Conservation (phyloP, 2,113 vertebrate species). For the Gnathonemus longibarbis region DNA sequence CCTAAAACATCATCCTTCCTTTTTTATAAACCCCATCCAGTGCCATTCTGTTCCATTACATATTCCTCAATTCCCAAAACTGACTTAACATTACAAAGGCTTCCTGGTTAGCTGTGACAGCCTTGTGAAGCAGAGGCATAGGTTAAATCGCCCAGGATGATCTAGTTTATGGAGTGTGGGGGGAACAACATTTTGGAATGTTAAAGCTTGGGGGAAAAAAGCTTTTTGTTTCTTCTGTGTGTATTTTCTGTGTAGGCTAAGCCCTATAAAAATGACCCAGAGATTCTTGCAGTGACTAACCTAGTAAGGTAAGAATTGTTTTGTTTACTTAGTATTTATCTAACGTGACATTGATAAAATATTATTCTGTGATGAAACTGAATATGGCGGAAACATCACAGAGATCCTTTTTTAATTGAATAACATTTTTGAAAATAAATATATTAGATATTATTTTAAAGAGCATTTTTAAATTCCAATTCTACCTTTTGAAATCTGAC, state of each 20-base stretch:
- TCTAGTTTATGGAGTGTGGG: background rate
- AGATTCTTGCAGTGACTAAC: constrained; percentile 99
- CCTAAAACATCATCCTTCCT: background rate
- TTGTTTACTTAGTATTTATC: background rate
- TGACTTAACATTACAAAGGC: background rate
- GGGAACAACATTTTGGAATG: background rate
- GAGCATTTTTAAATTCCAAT: background rate
- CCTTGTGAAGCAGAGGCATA: background rate
- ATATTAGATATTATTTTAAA: background rate
- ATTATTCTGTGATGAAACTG: background rate
- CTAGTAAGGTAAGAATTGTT: constrained; percentile 85
- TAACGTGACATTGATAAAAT: background rate
- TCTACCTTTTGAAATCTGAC: background rate
- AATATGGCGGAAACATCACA: background rate
- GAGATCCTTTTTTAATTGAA: background rate
- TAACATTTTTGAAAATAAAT: background rate
- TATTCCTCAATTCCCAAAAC: background rate
- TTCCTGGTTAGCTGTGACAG: background rate
- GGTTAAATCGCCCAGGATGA: background rate
- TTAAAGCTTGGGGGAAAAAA: no score
- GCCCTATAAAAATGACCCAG: constrained; percentile 99
- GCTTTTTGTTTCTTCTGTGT: background rate
- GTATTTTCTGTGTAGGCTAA: constrained; percentile 75
- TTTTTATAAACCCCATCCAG: background rate
- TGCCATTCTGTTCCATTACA: background rate